Percentiles rank a stretch among this genome's conserved stretches.
phyloP scores from a whole-genome alignment of 2,888 invertebrate species.

The Hypsopygia costalis region DNA sequence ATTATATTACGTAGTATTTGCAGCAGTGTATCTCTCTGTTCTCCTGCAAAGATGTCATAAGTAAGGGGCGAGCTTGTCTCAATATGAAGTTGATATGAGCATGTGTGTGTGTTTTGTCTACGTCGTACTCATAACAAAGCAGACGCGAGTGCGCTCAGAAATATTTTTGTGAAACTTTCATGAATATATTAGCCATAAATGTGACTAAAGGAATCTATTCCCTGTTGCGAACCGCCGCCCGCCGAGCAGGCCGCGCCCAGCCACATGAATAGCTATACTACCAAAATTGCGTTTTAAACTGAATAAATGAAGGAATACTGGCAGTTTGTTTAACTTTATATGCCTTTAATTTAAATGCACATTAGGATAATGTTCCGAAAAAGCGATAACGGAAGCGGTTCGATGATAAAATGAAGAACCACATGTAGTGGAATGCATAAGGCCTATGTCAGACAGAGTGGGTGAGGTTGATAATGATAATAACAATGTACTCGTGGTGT shows the following conservation, averaged over 20 bases:
- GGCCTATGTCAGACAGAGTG: no score
- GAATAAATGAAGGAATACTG: no score
- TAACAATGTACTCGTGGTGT: no score
- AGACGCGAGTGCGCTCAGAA: conserved; percentile 54
- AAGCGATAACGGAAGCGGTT: no score
- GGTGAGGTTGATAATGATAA: no score
- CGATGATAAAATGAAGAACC: no score
- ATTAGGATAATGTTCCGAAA: no score
- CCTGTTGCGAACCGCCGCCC: conserved; percentile 44
- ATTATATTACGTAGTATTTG: no score
- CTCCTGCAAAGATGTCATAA: conserved; percentile 25
- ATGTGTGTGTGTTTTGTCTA: conserved; percentile 44
- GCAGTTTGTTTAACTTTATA: no score
- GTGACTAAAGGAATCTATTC: conserved; percentile 76
- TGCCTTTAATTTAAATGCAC: no score
- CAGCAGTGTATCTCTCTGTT: no score
- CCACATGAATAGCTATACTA: conserved; percentile 33
- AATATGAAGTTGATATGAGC: conserved; percentile 39
- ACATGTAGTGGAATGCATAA: no score
- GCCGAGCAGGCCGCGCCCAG: conserved; percentile 27
- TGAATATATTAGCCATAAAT: conserved; percentile 81
- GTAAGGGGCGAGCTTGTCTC: conserved; percentile 31
- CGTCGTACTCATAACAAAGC: conserved; percentile 54
- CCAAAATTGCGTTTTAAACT: conserved; percentile 32
- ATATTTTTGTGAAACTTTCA: conserved; percentile 77